These are phyloP conservation scores for Daboia siamensis DNA, from an alignment of 2,113 vertebrate species.

Conservation along the genomic window DNA sequence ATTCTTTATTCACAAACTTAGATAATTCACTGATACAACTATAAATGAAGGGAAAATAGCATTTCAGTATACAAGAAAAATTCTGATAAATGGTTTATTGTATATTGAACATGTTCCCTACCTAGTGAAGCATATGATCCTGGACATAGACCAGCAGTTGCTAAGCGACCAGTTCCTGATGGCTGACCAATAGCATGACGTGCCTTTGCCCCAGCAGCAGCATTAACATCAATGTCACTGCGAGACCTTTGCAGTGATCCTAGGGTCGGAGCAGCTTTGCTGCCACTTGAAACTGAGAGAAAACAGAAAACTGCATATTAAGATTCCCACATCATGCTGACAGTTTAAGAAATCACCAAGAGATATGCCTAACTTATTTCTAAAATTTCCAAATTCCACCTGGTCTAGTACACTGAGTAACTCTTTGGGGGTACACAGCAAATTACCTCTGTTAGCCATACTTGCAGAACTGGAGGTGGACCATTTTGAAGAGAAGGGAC, in stretches of 20 bases:
- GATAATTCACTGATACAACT: not conserved
- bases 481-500: constrained; percentile 90
- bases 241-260: constrained; percentile 89
- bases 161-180: constrained; percentile 70
- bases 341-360: not conserved
- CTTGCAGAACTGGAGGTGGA: constrained; percentile 74
- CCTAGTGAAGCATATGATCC: constrained; percentile 91
- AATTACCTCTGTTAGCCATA: constrained; percentile 85
- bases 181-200: constrained; percentile 78
- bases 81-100: rapidly evolving
- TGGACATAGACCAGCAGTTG: constrained; percentile 76
- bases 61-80: not conserved
- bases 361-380: not conserved
- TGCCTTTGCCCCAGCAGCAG: constrained; percentile 87
- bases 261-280: constrained; percentile 75
- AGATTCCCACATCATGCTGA: rapidly evolving
- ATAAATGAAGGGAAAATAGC: not conserved
- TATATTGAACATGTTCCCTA: constrained; percentile 55
- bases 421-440: not conserved
- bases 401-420: not conserved
- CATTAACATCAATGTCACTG: constrained; percentile 94
- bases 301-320: not conserved
- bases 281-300: constrained; percentile 71
- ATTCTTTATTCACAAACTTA: not conserved
- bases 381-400: not conserved